These are phyloP conservation scores for Gouania willdenowi DNA, from an alignment of 2,797 vertebrate species.

Conservation along the genomic window DNA sequence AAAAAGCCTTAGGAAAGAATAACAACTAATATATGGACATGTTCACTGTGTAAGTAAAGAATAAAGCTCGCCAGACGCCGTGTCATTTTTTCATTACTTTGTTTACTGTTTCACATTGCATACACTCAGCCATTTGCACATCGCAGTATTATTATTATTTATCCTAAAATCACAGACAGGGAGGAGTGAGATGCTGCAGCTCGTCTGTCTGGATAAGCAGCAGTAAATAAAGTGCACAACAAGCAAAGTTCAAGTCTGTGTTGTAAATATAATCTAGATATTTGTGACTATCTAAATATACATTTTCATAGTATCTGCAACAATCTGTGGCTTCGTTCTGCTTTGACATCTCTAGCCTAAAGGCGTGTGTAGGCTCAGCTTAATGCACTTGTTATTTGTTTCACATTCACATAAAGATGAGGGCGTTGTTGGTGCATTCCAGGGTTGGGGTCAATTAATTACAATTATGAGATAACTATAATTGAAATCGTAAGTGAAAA, in stretches of 20 bases:
- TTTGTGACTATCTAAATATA: conserved; percentile 62
- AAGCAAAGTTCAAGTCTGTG: conserved; percentile 65
- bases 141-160: conserved; percentile 65
- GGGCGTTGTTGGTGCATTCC: no score
- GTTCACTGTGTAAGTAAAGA: no score
- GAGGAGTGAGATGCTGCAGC: conserved; percentile 49
- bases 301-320: conserved; percentile 40
- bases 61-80: not conserved
- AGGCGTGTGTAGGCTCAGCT: conserved; percentile 54
- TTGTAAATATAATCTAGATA: conserved; percentile 65
- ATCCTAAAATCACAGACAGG: conserved; percentile 52
- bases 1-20: no score
- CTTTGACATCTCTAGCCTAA: conserved; percentile 57
- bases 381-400: conserved; percentile 85
- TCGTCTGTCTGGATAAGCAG: conserved; percentile 51
- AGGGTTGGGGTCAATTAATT: no score
- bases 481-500: no score
- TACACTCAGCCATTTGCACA: conserved; percentile 70
- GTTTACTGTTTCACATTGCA: conserved; percentile 68
- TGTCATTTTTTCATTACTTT: conserved; percentile 49
- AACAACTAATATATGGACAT: no score
- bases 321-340: conserved; percentile 50
- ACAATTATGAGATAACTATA: no score
- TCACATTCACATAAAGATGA: conserved; percentile 78
- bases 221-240: conserved; percentile 67